Base-by-base conservation (phyloP, 2,888 invertebrate species). In the Liopterus haemorrhoidalis region DNA sequence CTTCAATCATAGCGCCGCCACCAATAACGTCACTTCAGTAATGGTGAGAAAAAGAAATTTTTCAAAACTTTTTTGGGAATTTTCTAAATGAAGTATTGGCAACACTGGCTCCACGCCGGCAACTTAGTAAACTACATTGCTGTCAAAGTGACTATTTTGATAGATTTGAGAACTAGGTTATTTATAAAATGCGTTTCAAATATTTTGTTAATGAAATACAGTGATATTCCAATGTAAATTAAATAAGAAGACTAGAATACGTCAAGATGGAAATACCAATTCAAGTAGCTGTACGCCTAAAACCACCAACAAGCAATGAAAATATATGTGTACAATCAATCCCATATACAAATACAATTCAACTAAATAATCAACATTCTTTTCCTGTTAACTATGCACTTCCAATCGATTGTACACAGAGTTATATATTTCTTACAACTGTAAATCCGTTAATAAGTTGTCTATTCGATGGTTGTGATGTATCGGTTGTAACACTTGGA, bases 401-500 rank as follows among this genome's bases (percentile, higher is more conserved):
- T 43, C 78, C 81, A 12, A 63, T 72, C 11, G 75, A 79, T 57
- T 80, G 78, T 54, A 73, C 76, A 3, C 82, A 82, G 60, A 74
- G 72, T 41, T 72, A 79, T 55, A 66, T 84, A 2, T 84, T 78
- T 54, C 73, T 74, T 53, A 78, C 78, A 21, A 74, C 79, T 35
- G 76, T 81, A 57, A 73, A 77, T 57, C 81, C 82, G 2, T 70
- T 83, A 59, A 74, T 82, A 15, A 77, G 76, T 56, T 75, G 78
- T 54, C 76, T 83, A 53, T 63, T 83, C 36, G 82, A 83, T 66
- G 85, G 85, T 14, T 82, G 82, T 60, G 83, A 84, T 67, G 79
- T 82, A n/a, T 83, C 82, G 2, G 75, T 83, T 27, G 79, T 83
- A 6, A 75, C 80, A 18, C 76, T 81, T 58, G 83, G 83, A 0